Percentiles rank a stretch among this genome's conserved stretches.
These are phyloP conservation scores for Bugula neritina DNA, from an alignment of 2,888 invertebrate species.

Conservation along the genomic window DNA sequence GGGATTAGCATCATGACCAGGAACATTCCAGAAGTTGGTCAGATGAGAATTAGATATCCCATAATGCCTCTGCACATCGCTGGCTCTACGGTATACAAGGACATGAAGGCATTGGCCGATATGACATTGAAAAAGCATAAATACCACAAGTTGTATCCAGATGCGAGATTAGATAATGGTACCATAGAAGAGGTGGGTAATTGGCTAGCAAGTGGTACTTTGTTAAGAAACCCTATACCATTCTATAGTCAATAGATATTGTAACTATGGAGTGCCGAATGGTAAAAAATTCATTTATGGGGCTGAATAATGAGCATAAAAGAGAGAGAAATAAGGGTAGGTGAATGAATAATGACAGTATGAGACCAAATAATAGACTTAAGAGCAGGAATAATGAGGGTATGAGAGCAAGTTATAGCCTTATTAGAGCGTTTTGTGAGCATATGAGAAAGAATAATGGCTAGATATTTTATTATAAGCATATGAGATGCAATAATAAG, in stretches of 20 bases:
- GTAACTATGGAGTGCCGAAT: too few species aligned
- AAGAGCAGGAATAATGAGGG: too few species aligned
- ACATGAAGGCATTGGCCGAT: conserved; percentile 6
- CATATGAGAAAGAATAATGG: too few species aligned
- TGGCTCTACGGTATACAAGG: conserved; percentile 12
- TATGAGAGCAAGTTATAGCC: too few species aligned
- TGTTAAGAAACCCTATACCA: not conserved
- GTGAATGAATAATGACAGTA: too few species aligned
- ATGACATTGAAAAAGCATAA: conserved; percentile 24
- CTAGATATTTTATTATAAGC: too few species aligned
- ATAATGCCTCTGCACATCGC: conserved; percentile 19
- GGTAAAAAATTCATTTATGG: too few species aligned
- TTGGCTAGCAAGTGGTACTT: not conserved
- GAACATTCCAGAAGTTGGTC: conserved; percentile 24
- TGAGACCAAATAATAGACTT: too few species aligned
- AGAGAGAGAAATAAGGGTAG: too few species aligned
- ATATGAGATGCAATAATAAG: too few species aligned
- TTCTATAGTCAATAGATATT: not conserved
- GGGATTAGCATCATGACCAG: conserved; percentile 10
- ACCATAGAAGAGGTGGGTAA: conserved; percentile 23
- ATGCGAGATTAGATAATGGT: conserved; percentile 18
- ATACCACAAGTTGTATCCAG: conserved; percentile 14
- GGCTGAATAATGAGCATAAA: too few species aligned
- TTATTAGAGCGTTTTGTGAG: too few species aligned
- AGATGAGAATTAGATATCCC: conserved; percentile 19